Percentiles rank a stretch among this genome's conserved stretches.
Conservation (phyloP, 2,888 invertebrate genomes). For the Aphodius granarius region DNA sequence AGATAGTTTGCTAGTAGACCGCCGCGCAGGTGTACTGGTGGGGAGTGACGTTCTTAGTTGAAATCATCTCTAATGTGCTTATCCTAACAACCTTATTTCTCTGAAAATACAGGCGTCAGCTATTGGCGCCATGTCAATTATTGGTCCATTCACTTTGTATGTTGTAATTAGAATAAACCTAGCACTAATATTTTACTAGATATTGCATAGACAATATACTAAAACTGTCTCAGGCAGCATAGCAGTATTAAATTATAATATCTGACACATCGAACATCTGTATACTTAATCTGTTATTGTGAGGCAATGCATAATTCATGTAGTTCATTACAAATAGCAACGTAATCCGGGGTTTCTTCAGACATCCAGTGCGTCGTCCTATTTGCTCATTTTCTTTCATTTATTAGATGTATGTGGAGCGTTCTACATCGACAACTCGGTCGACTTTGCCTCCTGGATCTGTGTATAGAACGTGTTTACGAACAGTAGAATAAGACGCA, state of each 20-base stretch:
- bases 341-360: not conserved
- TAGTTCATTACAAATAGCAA: slow-evolving; percentile 3
- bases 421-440: slow-evolving; percentile 11
- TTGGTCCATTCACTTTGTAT: too few species aligned
- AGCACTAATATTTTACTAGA: not conserved
- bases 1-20: too few species aligned
- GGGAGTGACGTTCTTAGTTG: too few species aligned
- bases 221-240: not conserved
- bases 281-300: not conserved
- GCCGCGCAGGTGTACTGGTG: too few species aligned
- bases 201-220: not conserved
- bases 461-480: not conserved
- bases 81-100: too few species aligned
- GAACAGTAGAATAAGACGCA: not conserved
- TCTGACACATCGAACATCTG: not conserved
- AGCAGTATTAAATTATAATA: not conserved
- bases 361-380: not conserved
- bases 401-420: slow-evolving; percentile 10
- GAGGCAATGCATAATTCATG: slow-evolving; percentile 10
- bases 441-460: not conserved
- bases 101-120: not conserved
- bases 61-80: too few species aligned
- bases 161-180: too few species aligned
- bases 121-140: not conserved
- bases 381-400: slow-evolving; percentile 11